These are phyloP conservation scores for Stichodactyla helianthus DNA, from an alignment of 64 coral and sea anemone genomes.

Conservation along the genomic window DNA sequence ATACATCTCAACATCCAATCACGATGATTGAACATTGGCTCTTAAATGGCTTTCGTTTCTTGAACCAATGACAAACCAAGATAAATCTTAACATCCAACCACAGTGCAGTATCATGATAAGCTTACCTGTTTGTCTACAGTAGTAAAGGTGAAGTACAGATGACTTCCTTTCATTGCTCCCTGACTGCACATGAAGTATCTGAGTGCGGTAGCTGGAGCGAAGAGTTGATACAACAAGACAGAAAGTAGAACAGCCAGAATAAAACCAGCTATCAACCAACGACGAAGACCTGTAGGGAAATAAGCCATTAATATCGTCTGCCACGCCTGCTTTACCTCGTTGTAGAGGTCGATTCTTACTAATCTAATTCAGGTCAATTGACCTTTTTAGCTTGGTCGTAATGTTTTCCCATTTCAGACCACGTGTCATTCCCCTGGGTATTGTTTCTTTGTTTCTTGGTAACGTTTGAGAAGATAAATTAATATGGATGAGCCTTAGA, in stretches of 20 bases:
- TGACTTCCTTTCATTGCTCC: conserved; percentile 51
- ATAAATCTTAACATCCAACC: neutral
- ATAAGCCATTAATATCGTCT: neutral
- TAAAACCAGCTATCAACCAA: conserved; percentile 34
- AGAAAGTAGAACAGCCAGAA: conserved; percentile 24
- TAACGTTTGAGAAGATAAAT: no score
- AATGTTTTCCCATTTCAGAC: no score
- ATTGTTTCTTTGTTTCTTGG: no score
- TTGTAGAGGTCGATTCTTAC: neutral
- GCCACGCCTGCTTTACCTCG: no score
- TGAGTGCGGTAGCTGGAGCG: conserved; percentile 45
- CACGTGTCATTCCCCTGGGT: no score
- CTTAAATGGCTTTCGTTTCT: neutral
- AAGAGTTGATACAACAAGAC: conserved; percentile 60
- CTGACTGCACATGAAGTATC: conserved; percentile 53
- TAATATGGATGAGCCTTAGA: no score
- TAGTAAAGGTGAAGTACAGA: conserved; percentile 47
- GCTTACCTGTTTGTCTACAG: conserved; percentile 29
- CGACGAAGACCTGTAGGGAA: neutral
- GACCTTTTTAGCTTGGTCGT: no score
- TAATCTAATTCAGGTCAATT: neutral
- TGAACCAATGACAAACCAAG: neutral
- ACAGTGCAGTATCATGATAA: neutral
- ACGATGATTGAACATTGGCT: neutral
- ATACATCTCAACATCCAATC: neutral